phyloP scores from a whole-genome alignment of 2,113 vertebrate genomes.

The Tragelaphus strepsiceros region DNA sequence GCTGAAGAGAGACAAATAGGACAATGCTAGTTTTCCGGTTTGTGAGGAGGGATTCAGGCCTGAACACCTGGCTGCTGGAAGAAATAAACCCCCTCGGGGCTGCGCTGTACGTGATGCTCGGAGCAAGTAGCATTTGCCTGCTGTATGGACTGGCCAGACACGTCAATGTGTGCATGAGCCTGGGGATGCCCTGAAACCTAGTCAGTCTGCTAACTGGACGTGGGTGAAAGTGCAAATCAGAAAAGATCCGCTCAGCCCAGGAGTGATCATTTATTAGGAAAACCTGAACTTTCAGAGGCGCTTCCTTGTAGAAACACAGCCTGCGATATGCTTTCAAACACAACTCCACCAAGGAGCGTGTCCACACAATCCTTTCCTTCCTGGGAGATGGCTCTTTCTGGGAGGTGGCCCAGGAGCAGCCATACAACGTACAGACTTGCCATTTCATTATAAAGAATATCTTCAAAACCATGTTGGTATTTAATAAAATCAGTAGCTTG shows the following conservation, averaged over 20 bases:
- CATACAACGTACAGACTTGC: not conserved
- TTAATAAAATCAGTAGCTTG: not conserved
- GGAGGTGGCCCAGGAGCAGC: not conserved
- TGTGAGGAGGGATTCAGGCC: not conserved
- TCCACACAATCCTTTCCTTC: not conserved
- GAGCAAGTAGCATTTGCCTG: not conserved
- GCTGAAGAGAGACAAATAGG: constrained; percentile 23
- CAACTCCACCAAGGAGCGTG: not conserved
- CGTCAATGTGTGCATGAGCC: accelerated
- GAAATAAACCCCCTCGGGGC: not conserved
- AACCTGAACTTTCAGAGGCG: not conserved
- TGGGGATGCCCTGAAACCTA: not conserved
- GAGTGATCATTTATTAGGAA: not conserved
- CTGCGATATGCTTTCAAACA: not conserved
- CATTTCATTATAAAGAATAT: not conserved
- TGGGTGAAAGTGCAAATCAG: not conserved
- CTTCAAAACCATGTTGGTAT: not conserved
- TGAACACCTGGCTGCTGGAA: constrained; percentile 3
- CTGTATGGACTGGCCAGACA: not conserved
- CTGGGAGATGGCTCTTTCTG: not conserved
- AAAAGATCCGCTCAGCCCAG: not conserved
- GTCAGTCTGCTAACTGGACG: accelerated
- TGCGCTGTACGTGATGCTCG: not conserved
- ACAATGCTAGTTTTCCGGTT: constrained; percentile 19
- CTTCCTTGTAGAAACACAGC: not conserved